Percentiles rank a stretch among this genome's conserved stretches.
phyloP scores from a whole-genome alignment of 2,888 invertebrate species.

The Myathropa florea region DNA sequence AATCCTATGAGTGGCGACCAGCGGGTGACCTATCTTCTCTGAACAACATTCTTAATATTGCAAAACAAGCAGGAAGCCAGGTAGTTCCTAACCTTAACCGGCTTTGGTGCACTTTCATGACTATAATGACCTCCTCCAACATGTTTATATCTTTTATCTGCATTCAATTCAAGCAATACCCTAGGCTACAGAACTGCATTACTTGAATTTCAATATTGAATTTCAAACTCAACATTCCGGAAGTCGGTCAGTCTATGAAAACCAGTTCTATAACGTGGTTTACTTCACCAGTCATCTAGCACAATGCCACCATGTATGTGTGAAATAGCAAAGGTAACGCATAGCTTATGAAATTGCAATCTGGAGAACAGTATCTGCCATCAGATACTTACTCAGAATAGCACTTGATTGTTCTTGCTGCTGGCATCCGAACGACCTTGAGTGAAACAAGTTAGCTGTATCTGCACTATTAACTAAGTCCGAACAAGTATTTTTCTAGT shows the following conservation, averaged over 20 bases:
- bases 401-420: not conserved
- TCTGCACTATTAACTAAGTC: not conserved
- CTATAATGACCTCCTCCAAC: not conserved
- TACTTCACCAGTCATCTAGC: not conserved
- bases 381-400: slow-evolving; percentile 12
- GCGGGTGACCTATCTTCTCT: too few relatives aligned
- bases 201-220: not conserved
- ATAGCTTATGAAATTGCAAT: slow-evolving; percentile 10
- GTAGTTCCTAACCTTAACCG: not conserved
- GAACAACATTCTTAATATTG: not conserved
- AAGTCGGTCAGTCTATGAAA: slow-evolving; percentile 21
- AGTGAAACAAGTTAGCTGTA: not conserved
- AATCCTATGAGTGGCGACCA: not conserved
- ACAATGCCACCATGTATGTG: not conserved
- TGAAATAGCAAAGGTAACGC: slow-evolving; percentile 9
- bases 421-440: slow-evolving; percentile 28
- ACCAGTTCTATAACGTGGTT: slow-evolving; percentile 19
- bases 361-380: not conserved
- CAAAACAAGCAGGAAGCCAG: not conserved
- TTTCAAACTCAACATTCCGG: slow-evolving; percentile 24
- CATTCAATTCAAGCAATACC: not conserved
- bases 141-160: not conserved
- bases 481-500: not conserved
- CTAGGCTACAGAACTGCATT: not conserved
- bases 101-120: not conserved